Evolutionary conservation across 2,888 invertebrate species (phyloP).

Genomic region (Allophyes oxyacanthae): DNA sequence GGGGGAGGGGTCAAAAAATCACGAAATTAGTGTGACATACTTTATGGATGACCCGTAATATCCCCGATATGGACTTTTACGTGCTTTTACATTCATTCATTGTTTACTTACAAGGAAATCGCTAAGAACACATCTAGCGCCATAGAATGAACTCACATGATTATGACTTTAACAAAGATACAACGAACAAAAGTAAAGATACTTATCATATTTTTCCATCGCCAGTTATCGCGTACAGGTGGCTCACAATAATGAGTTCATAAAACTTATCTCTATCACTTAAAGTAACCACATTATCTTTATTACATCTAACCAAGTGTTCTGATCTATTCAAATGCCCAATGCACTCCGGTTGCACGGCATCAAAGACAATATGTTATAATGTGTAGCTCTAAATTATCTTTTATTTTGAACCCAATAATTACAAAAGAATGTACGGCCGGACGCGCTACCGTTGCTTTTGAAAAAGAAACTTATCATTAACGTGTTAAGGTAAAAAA

Average conservation of each 20-base stretch:
- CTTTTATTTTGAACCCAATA: conserved; percentile 74
- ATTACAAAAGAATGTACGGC: conserved; percentile 72
- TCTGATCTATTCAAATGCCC: conserved; percentile 9
- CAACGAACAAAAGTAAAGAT: conserved; percentile 3
- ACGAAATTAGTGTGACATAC: no score
- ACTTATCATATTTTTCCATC: conserved; percentile 6
- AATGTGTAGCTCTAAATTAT: conserved; percentile 67
- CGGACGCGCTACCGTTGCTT: conserved; percentile 55
- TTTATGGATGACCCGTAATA: no score
- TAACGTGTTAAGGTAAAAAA: conserved; percentile 67
- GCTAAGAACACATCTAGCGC: no score
- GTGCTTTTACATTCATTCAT: no score
- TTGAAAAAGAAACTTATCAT: conserved; percentile 65
- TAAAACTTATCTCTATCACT: conserved; percentile 37
- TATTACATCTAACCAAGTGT: conserved; percentile 27
- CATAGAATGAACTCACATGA: no score
- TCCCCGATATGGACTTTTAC: no score
- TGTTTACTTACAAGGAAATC: no score
- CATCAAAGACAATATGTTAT: conserved; percentile 65
- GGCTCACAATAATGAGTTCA: conserved; percentile 36
- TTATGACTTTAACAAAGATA: neutral
- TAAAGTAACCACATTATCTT: conserved; percentile 35
- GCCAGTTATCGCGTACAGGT: conserved; percentile 13
- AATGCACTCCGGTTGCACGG: conserved; percentile 17
- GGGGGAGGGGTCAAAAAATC: no score